These are phyloP conservation scores for Sarcophaga variegata DNA, from an alignment of 2,888 invertebrate species.

Conservation along the genomic window DNA sequence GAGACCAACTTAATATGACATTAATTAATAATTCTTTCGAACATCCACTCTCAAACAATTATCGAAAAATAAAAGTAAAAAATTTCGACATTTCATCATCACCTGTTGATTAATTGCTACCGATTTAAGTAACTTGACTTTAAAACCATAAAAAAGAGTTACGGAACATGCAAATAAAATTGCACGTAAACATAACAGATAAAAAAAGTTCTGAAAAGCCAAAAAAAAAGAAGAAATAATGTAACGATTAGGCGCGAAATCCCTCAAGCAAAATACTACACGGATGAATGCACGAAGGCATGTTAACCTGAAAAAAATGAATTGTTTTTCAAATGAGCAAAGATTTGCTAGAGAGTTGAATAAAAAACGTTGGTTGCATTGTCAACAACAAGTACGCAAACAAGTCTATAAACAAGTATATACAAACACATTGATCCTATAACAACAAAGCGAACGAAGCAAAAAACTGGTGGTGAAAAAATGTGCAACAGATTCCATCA, in stretches of 20 bases:
- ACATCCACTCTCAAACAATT: no score
- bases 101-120: slow-evolving; percentile 6
- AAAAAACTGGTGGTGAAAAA: slow-evolving; percentile 7
- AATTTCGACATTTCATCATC: not conserved
- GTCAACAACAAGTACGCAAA: slow-evolving; percentile 29
- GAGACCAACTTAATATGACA: no score
- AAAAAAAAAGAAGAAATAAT: slow-evolving; percentile 23
- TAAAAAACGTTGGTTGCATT: slow-evolving; percentile 34
- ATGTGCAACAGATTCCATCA: slow-evolving; percentile 34
- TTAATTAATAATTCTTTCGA: no score
- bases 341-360: slow-evolving; percentile 14
- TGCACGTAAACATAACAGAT: no score
- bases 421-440: slow-evolving; percentile 8
- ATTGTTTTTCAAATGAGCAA: slow-evolving; percentile 8
- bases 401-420: not conserved
- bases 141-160: slow-evolving; percentile 1
- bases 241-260: slow-evolving; percentile 46
- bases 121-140: slow-evolving; percentile 10
- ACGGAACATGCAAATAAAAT: not conserved
- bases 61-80: no score
- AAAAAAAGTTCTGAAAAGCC: not conserved
- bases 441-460: not conserved
- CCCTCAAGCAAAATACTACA: slow-evolving; percentile 30
- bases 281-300: not conserved
- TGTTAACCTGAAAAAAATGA: not conserved